Evolutionary conservation across 1,140 invertebrate genomes (phyloP).

Genomic region (Cydia splendana): DNA sequence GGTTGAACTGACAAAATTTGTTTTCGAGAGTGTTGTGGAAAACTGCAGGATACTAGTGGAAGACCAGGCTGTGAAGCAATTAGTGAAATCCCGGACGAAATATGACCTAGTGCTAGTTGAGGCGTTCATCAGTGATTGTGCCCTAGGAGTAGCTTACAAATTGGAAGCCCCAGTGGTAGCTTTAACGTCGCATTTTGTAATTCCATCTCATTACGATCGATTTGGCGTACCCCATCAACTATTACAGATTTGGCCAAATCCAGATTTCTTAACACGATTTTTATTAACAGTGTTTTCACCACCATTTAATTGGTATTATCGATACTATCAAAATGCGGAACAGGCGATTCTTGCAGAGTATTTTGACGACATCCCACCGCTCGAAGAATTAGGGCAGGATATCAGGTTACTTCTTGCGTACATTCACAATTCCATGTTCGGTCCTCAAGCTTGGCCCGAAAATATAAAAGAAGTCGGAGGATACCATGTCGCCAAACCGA

Average conservation of each 20-base stretch:
- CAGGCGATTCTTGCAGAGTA: slow-evolving; percentile 75
- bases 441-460: slow-evolving; percentile 81
- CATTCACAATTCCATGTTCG: slow-evolving; percentile 82
- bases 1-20: slow-evolving; percentile 43
- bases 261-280: slow-evolving; percentile 68
- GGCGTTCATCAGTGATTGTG: slow-evolving; percentile 83
- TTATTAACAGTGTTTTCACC: slow-evolving; percentile 64
- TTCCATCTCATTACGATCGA: slow-evolving; percentile 79
- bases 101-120: slow-evolving; percentile 84
- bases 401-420: slow-evolving; percentile 84
- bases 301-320: slow-evolving; percentile 51
- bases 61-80: slow-evolving; percentile 56
- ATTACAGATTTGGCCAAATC: slow-evolving; percentile 72
- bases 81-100: slow-evolving; percentile 64
- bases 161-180: slow-evolving; percentile 81
- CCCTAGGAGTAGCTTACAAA: slow-evolving; percentile 80
- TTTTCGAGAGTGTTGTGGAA: slow-evolving; percentile 37
- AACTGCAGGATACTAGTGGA: slow-evolving; percentile 70
- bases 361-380: slow-evolving; percentile 81
- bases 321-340: slow-evolving; percentile 58
- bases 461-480: slow-evolving; percentile 85
- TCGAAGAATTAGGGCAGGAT: slow-evolving; percentile 81
- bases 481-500: slow-evolving; percentile 81
- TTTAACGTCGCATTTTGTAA: slow-evolving; percentile 73
- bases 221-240: slow-evolving; percentile 78